Base-by-base conservation (phyloP, 1,140 invertebrate species). In the Achatina immaculata region DNA sequence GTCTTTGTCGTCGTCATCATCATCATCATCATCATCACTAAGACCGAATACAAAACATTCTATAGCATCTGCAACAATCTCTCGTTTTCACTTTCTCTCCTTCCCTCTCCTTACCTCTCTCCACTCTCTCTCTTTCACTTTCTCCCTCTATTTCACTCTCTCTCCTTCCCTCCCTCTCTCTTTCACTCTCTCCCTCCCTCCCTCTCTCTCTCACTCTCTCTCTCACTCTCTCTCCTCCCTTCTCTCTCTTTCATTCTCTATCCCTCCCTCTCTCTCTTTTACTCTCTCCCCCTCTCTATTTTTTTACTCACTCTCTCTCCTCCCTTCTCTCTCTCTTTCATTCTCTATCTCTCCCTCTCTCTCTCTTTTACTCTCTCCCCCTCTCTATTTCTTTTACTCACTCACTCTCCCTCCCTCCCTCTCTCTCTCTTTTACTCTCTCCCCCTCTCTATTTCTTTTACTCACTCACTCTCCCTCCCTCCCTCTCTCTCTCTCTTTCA, bases 361-460 rank as follows among this genome's bases (percentile, higher is more conserved):
- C 7, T 19, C 45, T 11, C 19, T 11, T 48, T 19, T 19, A 11
- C 45, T 48, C 19, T 48, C 45, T 48, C 45, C 45, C 7, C 45
- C 7, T 48, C 45, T 48, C 7, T 48, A 48, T 19, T 19, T 48
- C 7, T 48, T 48, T 48, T 48, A 7, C 48, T 65, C 51, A 9
- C 51, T 28, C 51, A 14, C 55, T 34, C 28, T 42, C 58, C 58
- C 42, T 42, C 58, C 58, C 40, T 66, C 9, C 38, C 34, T 42
- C 58, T 43, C 28, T 51, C 55, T 78, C 28, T 66, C 55, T 38
- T n/a, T n/a, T n/a, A n/a, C n/a, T n/a, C n/a, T n/a, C n/a, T n/a
- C n/a, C n/a, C n/a, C n/a, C n/a, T n/a, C n/a, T n/a, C n/a, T n/a
- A n/a, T n/a, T n/a, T n/a, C n/a, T n/a, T n/a, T n/a, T n/a, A n/a